Conservation (phyloP, 2,888 invertebrate genomes). For the Autographa pulchrina region DNA sequence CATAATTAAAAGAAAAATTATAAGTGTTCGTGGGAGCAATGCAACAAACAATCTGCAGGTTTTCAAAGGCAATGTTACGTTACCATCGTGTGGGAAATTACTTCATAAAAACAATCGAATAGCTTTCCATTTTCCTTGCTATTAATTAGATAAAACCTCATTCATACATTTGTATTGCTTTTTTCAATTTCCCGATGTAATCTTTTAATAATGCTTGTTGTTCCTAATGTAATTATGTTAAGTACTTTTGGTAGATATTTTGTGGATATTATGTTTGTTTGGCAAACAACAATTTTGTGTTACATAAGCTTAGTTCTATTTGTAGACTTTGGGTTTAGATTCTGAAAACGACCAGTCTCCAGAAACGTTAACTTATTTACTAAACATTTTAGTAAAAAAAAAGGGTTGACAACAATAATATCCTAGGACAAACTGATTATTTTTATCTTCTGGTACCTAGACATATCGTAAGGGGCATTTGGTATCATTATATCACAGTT, state of each 20-base stretch:
- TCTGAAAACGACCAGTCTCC: too few relatives aligned
- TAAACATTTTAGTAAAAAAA: too few relatives aligned
- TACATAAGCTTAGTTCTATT: background rate
- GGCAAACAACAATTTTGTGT: too few relatives aligned
- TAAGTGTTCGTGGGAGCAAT: slow-evolving; percentile 40
- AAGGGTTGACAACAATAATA: too few relatives aligned
- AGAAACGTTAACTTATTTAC: too few relatives aligned
- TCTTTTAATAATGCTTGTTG: slow-evolving; percentile 19
- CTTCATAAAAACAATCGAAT: slow-evolving; percentile 49
- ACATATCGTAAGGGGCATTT: too few relatives aligned
- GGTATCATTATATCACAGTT: slow-evolving; percentile 20
- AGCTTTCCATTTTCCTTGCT: slow-evolving; percentile 58
- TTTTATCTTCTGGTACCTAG: too few relatives aligned
- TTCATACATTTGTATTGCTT: slow-evolving; percentile 38
- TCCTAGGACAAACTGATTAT: too few relatives aligned
- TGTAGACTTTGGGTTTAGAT: too few relatives aligned
- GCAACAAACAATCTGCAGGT: slow-evolving; percentile 39
- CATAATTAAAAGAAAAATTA: slow-evolving; percentile 31
- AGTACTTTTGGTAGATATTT: too few relatives aligned
- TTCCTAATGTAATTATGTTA: background rate
- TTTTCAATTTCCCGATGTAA: slow-evolving; percentile 50
- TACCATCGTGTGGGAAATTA: slow-evolving; percentile 45
- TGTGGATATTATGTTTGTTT: too few relatives aligned
- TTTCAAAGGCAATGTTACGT: slow-evolving; percentile 48
- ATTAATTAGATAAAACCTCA: slow-evolving; percentile 47